phyloP scores from a whole-genome alignment of 1,140 invertebrate species.

The Yoshiicerus persimilis region DNA sequence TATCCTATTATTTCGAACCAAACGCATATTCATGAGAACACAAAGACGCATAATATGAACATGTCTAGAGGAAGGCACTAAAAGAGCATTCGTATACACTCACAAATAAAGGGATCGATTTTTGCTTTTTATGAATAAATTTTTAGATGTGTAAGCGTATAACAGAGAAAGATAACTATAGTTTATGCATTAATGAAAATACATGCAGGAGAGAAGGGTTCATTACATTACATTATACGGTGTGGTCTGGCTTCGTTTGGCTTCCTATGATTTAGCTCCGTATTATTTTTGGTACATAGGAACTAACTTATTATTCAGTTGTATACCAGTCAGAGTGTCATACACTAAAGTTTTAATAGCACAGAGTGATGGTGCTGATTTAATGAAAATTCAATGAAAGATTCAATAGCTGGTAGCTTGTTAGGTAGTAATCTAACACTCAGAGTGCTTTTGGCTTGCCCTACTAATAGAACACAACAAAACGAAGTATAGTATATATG shows the following conservation, averaged over 20 bases:
- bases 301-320: not conserved
- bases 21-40: not conserved
- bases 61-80: not conserved
- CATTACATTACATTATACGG: not conserved
- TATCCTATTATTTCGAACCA: not conserved
- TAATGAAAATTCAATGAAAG: not conserved
- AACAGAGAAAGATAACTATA: not conserved
- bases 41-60: not conserved
- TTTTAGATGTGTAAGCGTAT: not conserved
- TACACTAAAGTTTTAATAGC: not conserved
- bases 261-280: not conserved
- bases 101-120: not conserved
- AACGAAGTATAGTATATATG: not conserved
- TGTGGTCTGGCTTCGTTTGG: not conserved
- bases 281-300: not conserved
- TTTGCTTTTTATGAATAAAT: slow-evolving; percentile 11
- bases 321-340: not conserved
- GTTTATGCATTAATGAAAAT: not conserved
- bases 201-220: not conserved
- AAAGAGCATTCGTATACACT: slow-evolving; percentile 17
- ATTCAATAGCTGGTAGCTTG: not conserved
- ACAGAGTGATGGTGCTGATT: not conserved
- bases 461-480: not conserved
- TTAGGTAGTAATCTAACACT: slow-evolving; percentile 34
- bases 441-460: not conserved